A percentile compares a stretch with the other conserved stretches of the same genome.
Evolutionary conservation across 2,113 vertebrate species (phyloP).

Genomic region (Colistium nudipinnis): DNA sequence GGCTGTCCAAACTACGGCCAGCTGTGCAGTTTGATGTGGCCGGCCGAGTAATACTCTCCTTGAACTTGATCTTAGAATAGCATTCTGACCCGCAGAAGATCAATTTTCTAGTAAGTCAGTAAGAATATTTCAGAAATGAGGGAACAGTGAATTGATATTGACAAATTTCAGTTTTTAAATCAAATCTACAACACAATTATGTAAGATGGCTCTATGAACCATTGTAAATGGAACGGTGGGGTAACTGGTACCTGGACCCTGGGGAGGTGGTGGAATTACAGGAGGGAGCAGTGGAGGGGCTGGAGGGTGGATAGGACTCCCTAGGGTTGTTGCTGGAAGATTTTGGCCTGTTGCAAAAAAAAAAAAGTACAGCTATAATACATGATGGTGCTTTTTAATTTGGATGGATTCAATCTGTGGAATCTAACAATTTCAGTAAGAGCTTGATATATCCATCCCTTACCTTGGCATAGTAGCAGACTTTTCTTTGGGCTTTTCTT

Average conservation of each 20-base stretch:
- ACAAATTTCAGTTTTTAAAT: too few relatives aligned
- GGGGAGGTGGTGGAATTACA: slow-evolving; percentile 12
- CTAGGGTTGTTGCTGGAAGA: slow-evolving; percentile 47
- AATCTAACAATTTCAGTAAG: not conserved
- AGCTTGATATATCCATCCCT: not conserved
- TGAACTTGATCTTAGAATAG: too few relatives aligned
- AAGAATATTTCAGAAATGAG: too few relatives aligned
- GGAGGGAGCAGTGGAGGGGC: slow-evolving; percentile 16
- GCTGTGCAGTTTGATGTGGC: too few relatives aligned
- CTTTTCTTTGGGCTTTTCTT: too few relatives aligned
- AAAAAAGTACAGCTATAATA: slow-evolving; percentile 41
- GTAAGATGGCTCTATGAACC: not conserved
- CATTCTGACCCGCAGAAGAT: too few relatives aligned
- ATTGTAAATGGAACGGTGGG: not conserved
- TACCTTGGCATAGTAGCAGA: slow-evolving; percentile 84
- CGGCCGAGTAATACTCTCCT: too few relatives aligned
- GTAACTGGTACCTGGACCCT: slow-evolving; percentile 64
- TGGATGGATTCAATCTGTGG: too few relatives aligned
- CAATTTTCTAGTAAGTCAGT: too few relatives aligned
- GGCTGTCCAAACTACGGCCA: too few relatives aligned
- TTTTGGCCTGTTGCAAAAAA: slow-evolving; percentile 67
- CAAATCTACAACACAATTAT: not conserved
- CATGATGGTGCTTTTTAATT: too few relatives aligned
- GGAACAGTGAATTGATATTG: too few relatives aligned
- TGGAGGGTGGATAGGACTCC: slow-evolving; percentile 37